phyloP scores from a whole-genome alignment of 1,140 invertebrate genomes.

The Andricus grossulariae region DNA sequence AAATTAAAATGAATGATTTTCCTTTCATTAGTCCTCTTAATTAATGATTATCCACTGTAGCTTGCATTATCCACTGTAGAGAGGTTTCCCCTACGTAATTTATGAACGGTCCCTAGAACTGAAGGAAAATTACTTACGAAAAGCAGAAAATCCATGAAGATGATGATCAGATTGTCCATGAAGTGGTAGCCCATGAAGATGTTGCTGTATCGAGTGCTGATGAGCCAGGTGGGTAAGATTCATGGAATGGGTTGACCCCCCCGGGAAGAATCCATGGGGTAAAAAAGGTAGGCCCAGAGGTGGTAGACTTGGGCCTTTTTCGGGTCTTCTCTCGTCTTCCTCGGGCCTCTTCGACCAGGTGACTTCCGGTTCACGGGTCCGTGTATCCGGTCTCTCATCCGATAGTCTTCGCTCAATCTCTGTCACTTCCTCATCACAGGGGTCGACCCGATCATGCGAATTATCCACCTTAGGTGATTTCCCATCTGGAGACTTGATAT shows the following conservation, averaged over 20 bases:
- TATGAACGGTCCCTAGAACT: too few relatives aligned
- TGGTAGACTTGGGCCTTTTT: slow-evolving; percentile 35
- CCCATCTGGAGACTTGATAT: slow-evolving; percentile 46
- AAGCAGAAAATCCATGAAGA: slow-evolving; percentile 68
- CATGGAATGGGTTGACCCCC: slow-evolving; percentile 47
- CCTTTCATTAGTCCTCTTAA: too few relatives aligned
- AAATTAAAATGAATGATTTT: too few relatives aligned
- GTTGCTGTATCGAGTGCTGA: slow-evolving; percentile 46
- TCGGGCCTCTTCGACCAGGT: slow-evolving; percentile 28
- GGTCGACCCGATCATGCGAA: slow-evolving; percentile 46
- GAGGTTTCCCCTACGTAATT: too few relatives aligned
- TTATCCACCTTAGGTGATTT: slow-evolving; percentile 35
- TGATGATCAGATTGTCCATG: slow-evolving; percentile 59
- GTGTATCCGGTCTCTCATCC: background rate
- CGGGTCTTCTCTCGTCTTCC: slow-evolving; percentile 39
- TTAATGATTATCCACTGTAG: too few relatives aligned
- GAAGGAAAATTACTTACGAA: slow-evolving; percentile 60
- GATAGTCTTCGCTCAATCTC: slow-evolving; percentile 24
- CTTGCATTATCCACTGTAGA: too few relatives aligned
- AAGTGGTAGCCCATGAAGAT: slow-evolving; percentile 54
- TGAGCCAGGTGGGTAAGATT: slow-evolving; percentile 56
- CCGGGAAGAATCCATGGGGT: slow-evolving; percentile 49
- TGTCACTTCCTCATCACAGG: slow-evolving; percentile 38
- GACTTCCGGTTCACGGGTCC: slow-evolving; percentile 39
- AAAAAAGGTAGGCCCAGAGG: slow-evolving; percentile 52